Percentiles rank a stretch among this genome's conserved stretches.
Conservation (phyloP, 2,888 invertebrate genomes). For the Sipunculus nudus region DNA sequence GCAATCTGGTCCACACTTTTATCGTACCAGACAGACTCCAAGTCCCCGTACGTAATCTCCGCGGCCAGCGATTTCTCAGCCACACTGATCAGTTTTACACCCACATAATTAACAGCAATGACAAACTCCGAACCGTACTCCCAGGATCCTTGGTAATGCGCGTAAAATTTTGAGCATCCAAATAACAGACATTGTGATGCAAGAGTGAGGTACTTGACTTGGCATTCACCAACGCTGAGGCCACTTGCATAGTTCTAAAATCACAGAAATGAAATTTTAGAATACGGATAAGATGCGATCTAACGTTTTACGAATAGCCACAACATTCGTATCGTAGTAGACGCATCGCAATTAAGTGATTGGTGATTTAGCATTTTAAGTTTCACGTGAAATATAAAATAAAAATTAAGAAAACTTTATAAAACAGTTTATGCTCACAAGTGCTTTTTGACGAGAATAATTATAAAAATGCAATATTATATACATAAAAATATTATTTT, state of each 20-base stretch:
- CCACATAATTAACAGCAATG: conserved; percentile 89
- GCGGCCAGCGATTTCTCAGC: conserved; percentile 91
- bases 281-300: too few species aligned
- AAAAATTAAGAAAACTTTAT: too few species aligned
- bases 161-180: conserved; percentile 86
- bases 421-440: too few species aligned
- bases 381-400: too few species aligned
- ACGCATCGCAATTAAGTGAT: too few species aligned
- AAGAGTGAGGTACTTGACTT: conserved; percentile 91
- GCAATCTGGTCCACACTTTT: conserved; percentile 93
- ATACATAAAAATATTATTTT: too few species aligned
- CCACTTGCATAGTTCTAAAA: conserved; percentile 82
- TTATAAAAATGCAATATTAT: too few species aligned
- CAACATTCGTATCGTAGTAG: too few species aligned
- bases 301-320: too few species aligned
- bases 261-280: too few species aligned
- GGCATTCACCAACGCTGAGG: conserved; percentile 88
- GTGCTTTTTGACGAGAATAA: too few species aligned
- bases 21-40: conserved; percentile 89
- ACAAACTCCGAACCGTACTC: conserved; percentile 79
- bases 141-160: conserved; percentile 93
- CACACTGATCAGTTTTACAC: conserved; percentile 88
- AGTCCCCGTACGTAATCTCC: conserved; percentile 88
- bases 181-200: conserved; percentile 97
- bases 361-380: too few species aligned